These are phyloP conservation scores for Chloebia gouldiae DNA, from an alignment of 2,113 vertebrate species.

Conservation along the genomic window DNA sequence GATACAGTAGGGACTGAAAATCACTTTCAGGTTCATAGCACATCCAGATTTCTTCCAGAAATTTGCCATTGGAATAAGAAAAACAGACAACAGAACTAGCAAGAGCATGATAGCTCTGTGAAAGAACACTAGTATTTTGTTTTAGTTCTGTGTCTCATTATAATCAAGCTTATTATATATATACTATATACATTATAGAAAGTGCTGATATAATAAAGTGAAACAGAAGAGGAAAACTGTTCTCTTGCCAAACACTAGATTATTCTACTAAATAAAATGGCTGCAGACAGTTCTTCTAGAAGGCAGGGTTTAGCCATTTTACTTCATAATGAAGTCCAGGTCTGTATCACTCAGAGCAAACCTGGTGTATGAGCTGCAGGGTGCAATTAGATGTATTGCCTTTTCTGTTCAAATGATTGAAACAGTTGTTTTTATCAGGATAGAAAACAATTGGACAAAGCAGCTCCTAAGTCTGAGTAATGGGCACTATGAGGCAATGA, in stretches of 20 bases:
- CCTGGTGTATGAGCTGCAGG: background rate
- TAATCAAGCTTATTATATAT: background rate
- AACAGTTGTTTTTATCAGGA: background rate
- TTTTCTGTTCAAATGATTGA: background rate
- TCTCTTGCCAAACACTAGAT: background rate
- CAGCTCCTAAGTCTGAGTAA: background rate
- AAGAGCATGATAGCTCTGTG: background rate
- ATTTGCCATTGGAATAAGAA: background rate
- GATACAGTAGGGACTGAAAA: background rate
- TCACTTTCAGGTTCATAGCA: background rate
- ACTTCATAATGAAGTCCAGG: background rate
- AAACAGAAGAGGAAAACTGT: background rate
- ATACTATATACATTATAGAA: background rate
- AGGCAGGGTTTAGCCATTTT: background rate
- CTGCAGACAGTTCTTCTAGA: background rate
- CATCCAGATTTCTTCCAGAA: background rate
- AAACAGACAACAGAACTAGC: background rate
- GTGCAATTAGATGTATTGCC: background rate
- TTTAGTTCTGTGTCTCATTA: background rate
- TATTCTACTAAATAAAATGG: background rate
- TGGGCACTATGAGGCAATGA: background rate
- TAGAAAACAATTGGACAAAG: background rate
- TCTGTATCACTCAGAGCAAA: background rate
- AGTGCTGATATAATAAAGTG: background rate
- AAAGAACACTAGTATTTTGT: background rate